Percentiles rank a stretch among this genome's conserved stretches.
Conservation (phyloP, 2,113 vertebrate genomes). For the Rutilus rutilus region DNA sequence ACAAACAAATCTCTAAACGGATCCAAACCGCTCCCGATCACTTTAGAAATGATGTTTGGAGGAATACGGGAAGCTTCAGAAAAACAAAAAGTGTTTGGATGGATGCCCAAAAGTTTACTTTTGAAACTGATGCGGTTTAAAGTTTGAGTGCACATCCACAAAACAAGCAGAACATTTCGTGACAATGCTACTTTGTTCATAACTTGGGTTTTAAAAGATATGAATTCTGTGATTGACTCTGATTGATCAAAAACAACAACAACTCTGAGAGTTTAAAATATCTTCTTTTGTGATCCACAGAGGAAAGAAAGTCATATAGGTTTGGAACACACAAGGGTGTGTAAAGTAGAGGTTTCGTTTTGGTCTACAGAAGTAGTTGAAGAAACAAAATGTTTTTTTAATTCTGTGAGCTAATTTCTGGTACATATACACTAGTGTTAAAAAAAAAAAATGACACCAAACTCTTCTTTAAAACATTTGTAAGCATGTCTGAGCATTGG, state of each 20-base stretch:
- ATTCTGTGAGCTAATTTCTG: background rate
- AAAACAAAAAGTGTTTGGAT: constrained; percentile 10
- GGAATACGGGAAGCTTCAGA: constrained; percentile 17
- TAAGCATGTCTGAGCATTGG: background rate
- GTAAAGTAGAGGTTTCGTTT: background rate
- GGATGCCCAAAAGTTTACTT: constrained; percentile 34
- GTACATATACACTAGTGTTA: background rate
- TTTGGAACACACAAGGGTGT: background rate
- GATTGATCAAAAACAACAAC: background rate
- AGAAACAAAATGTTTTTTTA: background rate
- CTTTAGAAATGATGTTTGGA: constrained; percentile 24
- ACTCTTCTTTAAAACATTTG: background rate
- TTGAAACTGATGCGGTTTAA: background rate
- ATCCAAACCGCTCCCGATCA: background rate
- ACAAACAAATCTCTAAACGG: constrained; percentile 41
- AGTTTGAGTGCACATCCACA: background rate
- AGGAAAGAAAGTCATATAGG: background rate
- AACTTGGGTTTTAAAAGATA: background rate
- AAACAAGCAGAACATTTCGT: background rate
- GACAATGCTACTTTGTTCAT: background rate
- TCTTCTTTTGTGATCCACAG: background rate
- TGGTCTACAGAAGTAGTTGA: background rate
- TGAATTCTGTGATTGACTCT: background rate
- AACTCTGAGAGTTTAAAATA: background rate
- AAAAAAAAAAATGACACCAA: background rate